Evolutionary conservation across 1,140 invertebrate species (phyloP), one percentile per base, ranked within the genome.

Genomic region (Euborellia annulipes): DNA sequence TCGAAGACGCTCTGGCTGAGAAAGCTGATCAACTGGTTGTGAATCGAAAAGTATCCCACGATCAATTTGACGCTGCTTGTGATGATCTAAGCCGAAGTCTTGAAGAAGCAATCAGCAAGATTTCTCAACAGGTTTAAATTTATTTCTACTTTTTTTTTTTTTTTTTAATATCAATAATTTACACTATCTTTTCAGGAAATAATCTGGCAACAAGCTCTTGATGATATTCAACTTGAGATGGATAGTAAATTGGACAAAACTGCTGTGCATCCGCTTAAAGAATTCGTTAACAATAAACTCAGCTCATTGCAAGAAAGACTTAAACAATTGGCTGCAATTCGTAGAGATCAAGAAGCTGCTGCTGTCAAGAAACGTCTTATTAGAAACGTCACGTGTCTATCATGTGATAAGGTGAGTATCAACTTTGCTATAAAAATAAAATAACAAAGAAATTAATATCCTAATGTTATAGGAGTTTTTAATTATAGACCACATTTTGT

Each of bases 371-470:
- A 62, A 43, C 76, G 69, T 54, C 53, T 76, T 2, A 55, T 79
- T 51, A 76, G 76, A 51, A 73, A 80, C 42, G 64, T 82, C 2
- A 76, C 78, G 40, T 84, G 80, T 51, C 71, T 84, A 55, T 79
- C 78, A 0, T 84, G 81, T 52, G 77, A 83, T 50, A 75, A 76
- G 14, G 36, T 38, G n/a, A 38, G n/a, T n/a, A n/a, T n/a, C n/a
- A n/a, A n/a, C n/a, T n/a, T n/a, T n/a, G n/a, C n/a, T n/a, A n/a
- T n/a, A n/a, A n/a, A n/a, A n/a, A n/a, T n/a, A n/a, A n/a, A n/a
- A n/a, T n/a, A n/a, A n/a, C n/a, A n/a, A n/a, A n/a, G n/a, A n/a
- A n/a, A n/a, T n/a, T n/a, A n/a, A n/a, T n/a, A n/a, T n/a, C n/a
- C n/a, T n/a, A n/a, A n/a, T n/a, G n/a, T n/a, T n/a, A n/a, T n/a